Evolutionary conservation across 2,113 vertebrate genomes (phyloP).

Genomic region (Phrynosoma platyrhinos): DNA sequence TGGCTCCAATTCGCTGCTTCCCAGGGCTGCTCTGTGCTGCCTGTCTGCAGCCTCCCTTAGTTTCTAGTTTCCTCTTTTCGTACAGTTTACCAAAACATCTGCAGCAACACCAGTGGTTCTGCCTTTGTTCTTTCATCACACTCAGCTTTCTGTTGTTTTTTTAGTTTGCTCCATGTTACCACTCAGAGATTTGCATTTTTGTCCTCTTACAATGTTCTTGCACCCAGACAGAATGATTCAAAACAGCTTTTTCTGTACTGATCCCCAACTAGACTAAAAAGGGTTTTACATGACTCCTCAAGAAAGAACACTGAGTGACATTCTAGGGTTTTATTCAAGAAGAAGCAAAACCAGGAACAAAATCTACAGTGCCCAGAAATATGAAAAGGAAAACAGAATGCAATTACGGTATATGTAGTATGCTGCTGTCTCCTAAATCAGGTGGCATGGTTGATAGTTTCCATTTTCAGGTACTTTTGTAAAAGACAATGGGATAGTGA

Average conservation of each 20-base stretch:
- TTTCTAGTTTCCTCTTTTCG: too few species aligned
- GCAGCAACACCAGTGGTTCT: too few species aligned
- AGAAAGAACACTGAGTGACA: constrained; percentile 10
- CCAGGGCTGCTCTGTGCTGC: too few species aligned
- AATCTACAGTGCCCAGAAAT: constrained; percentile 48
- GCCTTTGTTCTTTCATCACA: neutral
- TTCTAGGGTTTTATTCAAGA: constrained; percentile 46
- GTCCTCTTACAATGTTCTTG: neutral
- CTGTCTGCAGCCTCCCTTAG: too few species aligned
- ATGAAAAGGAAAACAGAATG: constrained; percentile 53
- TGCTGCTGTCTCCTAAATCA: constrained; percentile 50
- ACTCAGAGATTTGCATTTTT: neutral
- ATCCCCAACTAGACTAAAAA: neutral
- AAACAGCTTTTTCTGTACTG: neutral
- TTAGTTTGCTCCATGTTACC: neutral
- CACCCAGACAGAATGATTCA: neutral
- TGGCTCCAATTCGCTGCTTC: too few species aligned
- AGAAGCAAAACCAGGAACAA: constrained; percentile 45
- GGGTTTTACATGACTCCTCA: neutral
- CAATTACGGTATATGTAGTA: constrained; percentile 37
- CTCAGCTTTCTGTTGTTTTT: neutral
- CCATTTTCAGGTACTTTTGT: constrained; percentile 45
- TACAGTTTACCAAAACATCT: too few species aligned
- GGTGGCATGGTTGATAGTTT: constrained; percentile 59
- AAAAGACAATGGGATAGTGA: constrained; percentile 46